phyloP scores from a whole-genome alignment of 2,113 vertebrate genomes.

The Limanda limanda region DNA sequence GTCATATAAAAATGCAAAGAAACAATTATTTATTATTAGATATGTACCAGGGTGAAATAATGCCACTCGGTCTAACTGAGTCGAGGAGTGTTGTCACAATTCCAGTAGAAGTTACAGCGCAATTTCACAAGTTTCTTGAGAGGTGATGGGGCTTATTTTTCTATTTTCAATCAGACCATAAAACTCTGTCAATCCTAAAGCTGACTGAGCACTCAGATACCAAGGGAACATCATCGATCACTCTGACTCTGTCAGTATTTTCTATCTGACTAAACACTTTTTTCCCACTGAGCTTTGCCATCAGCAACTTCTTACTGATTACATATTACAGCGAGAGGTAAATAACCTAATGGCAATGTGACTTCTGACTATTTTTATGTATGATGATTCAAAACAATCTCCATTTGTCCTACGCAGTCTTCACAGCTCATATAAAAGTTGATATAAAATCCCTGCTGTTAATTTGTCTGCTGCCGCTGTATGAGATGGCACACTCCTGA shows the following conservation, averaged over 20 bases:
- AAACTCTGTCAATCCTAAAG: neutral
- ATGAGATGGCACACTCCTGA: too few species aligned
- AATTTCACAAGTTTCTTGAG: too few species aligned
- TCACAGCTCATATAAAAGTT: too few species aligned
- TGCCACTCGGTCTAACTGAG: neutral
- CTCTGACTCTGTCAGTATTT: neutral
- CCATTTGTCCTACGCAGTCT: too few species aligned
- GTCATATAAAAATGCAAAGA: neutral
- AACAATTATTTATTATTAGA: neutral
- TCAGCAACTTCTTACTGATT: neutral
- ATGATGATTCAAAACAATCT: too few species aligned
- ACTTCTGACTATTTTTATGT: too few species aligned
- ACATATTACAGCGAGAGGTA: neutral
- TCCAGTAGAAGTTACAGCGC: too few species aligned
- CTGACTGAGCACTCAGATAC: neutral
- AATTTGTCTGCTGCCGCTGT: too few species aligned
- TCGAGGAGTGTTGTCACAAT: too few species aligned
- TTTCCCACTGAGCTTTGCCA: neutral
- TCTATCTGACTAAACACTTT: neutral
- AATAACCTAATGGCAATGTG: too few species aligned
- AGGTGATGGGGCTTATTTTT: too few species aligned
- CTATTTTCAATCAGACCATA: neutral
- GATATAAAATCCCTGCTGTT: too few species aligned
- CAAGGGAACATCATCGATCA: neutral
- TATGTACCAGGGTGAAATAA: neutral